Base-by-base conservation (phyloP, 2,113 vertebrate genomes). In the Barbus barbus region DNA sequence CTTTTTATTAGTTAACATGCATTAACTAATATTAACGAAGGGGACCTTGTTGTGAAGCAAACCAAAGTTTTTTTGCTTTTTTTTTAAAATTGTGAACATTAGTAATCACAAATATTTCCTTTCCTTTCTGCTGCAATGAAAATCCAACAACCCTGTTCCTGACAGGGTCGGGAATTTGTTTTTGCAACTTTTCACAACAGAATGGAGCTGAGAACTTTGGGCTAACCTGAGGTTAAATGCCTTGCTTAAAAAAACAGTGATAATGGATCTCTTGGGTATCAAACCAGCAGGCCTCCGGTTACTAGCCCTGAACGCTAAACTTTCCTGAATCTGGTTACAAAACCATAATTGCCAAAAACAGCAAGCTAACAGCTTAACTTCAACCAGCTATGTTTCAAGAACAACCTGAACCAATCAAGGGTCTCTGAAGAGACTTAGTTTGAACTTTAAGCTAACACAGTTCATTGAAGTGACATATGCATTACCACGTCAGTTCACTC, bases 281-380 rank as follows among this genome's bases (percentile, higher is more conserved):
- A 20, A 69, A 69, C 16, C 18, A 69, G 31, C 53, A 69, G 33
- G 18, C 9, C 28, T 67, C 31, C 9, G 65, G 31, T 69, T 69
- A 22, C 31, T 36, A 22, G 18, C 56, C 44, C 48, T 63, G 53
- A 85, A 63, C 46, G 78, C 69, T 76, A 81, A 67, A 85, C 53
- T 67, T 5, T 13, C 60, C 46, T 53, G 4, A 46, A 58, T 11
- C 73, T 58, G 56, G 84, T 84, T 67, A 67, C 65, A 82, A 44
- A 78, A 78, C 28, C 38, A 58, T 81, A 76, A 78, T n/a, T 83
- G 86, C 78, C 76, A 83, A 78, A 71, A 80, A 84, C 79, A 36
- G 61, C 51, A 80, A 56, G 18, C 44, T 41, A 22, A 38, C 69
- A 63, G 56, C 44, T 20, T 24, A 13, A 60, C n/a, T 65, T 46